phyloP scores from a whole-genome alignment of 2,888 invertebrate species.

The Rhagonycha lutea region DNA sequence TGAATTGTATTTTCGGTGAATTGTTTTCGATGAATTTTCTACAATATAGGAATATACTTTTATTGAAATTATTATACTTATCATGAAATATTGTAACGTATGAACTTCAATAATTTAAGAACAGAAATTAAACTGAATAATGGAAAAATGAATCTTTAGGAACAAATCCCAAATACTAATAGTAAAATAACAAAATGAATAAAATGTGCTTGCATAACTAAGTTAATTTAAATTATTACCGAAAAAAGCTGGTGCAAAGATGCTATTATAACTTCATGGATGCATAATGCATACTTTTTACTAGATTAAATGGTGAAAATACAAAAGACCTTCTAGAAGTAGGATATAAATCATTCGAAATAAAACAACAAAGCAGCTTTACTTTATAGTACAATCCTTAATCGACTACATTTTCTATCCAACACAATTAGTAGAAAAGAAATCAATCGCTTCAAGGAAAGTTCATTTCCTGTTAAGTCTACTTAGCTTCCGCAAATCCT shows the following conservation, averaged over 20 bases:
- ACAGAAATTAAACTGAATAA: too few species aligned
- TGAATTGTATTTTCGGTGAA: too few species aligned
- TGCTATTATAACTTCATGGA: slow-evolving; percentile 4
- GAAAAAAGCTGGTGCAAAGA: not conserved
- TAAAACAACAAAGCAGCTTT: slow-evolving; percentile 2
- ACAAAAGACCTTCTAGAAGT: not conserved
- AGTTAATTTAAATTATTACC: not conserved
- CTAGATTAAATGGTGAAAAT: slow-evolving; percentile 16
- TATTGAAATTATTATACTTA: too few species aligned
- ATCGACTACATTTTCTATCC: slow-evolving; percentile 3
- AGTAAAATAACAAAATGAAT: too few species aligned
- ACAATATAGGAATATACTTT: too few species aligned
- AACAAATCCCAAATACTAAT: too few species aligned
- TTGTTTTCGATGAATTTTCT: too few species aligned
- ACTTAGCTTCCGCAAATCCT: slow-evolving; percentile 3
- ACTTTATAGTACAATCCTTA: not conserved
- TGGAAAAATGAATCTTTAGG: too few species aligned
- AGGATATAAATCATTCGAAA: slow-evolving; percentile 4
- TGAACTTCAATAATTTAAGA: too few species aligned
- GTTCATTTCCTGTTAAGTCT: slow-evolving; percentile 2
- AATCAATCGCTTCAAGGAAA: slow-evolving; percentile 4
- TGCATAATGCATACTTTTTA: slow-evolving; percentile 9
- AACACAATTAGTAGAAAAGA: slow-evolving; percentile 4
- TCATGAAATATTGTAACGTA: too few species aligned
- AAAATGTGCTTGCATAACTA: not conserved